Base-by-base conservation (phyloP, 2,797 vertebrate genomes). In the Acestrorhynchus altus region DNA sequence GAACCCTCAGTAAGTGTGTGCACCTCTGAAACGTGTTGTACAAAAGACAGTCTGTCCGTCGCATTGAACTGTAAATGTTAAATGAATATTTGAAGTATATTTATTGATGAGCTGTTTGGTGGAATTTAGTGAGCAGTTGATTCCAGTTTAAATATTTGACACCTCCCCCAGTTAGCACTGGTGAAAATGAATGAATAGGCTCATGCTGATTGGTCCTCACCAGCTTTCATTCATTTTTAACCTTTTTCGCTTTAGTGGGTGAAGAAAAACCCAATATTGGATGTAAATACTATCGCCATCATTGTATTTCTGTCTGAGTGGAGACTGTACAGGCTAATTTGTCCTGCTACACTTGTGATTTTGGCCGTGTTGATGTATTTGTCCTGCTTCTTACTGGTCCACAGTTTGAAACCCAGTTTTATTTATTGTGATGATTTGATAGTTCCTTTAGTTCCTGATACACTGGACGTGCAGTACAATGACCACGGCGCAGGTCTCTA, bases 51-150 rank as follows among this genome's bases (percentile, higher is more conserved):
- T 46, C 47, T 15, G 24, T 52, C 22, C 6, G 67, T 63, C 39
- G 4, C 16, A 42, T 72, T 83, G 44, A 39, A 16, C 31, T 61
- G 59, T 61, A 61, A 39, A 61, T 61, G 59, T 61, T n/a, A n/a
- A 39, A 61, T 56, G 64, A 82, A 52, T 75, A 24, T 57, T 9
- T 40, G 40, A 54, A n/a, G 31, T 59, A 59, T 82, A 80, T 84
- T 79, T 84, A 82, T 83, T 84, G 54, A 74, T 51, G 28, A 64
- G 79, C 54, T 49, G 31, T 64, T 20, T n/a, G 51, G 24, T 57
- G 5, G 54, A 65, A 12, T 46, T 20, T 42, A 63, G 35, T 40
- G 39, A 42, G n/a, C 42, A 44, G 63, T 10, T 42, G 61, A 22
- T 13, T 42, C 18, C 4, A 39, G 31, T 28, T 12, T 67, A 1